Evolutionary conservation across 2,113 vertebrate genomes (phyloP).

Genomic region (Bettongia penicillata): DNA sequence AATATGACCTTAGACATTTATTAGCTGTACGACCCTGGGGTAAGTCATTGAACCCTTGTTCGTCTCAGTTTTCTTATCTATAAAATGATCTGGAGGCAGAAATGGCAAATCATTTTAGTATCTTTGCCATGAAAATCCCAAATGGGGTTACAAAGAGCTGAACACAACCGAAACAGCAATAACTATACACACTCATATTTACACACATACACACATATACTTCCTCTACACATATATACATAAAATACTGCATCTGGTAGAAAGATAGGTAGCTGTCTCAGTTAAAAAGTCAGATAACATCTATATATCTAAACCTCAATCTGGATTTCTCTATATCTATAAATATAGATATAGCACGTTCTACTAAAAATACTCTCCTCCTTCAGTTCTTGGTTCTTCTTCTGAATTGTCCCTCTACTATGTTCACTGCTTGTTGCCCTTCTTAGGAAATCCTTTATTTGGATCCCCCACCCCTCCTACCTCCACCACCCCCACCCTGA

Average conservation of each 20-base stretch:
- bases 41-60: neutral
- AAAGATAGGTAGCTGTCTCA: neutral
- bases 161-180: neutral
- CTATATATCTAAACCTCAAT: too few species aligned
- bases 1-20: neutral
- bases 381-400: neutral
- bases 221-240: too few species aligned
- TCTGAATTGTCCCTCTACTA: neutral
- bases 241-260: too few species aligned
- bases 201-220: too few species aligned
- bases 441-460: neutral
- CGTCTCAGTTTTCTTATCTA: neutral
- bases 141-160: neutral
- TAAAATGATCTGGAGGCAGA: neutral
- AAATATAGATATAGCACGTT: neutral
- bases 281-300: neutral
- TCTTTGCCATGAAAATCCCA: neutral
- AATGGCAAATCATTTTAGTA: neutral
- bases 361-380: neutral
- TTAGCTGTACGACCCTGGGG: neutral
- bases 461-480: too few species aligned
- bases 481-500: too few species aligned
- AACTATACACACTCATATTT: too few species aligned
- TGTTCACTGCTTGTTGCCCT: neutral
- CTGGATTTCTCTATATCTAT: neutral